Conservation (phyloP, 1,140 invertebrate genomes). For the Penaeus indicus region DNA sequence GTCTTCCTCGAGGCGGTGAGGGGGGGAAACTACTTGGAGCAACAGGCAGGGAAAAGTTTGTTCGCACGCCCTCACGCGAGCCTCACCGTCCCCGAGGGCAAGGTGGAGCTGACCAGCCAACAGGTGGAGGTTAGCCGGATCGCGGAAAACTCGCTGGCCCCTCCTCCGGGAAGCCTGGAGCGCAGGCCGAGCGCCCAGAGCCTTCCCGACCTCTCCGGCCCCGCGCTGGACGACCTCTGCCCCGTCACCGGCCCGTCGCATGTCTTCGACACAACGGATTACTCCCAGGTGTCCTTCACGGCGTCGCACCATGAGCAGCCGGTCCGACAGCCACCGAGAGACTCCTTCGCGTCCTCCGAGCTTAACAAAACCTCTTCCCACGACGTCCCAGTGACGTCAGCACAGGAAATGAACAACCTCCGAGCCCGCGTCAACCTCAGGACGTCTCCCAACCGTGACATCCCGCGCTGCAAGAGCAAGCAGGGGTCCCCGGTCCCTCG, state of each 20-base stretch:
- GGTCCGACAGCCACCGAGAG: too few species aligned
- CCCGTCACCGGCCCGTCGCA: conserved; percentile 17
- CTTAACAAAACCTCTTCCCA: too few species aligned
- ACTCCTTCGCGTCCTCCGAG: too few species aligned
- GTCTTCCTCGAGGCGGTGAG: conserved; percentile 50
- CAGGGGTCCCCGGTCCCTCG: neutral
- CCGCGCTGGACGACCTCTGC: conserved; percentile 48
- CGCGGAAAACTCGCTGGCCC: neutral
- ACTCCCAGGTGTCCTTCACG: too few species aligned
- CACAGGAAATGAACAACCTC: too few species aligned
- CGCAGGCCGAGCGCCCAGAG: conserved; percentile 44
- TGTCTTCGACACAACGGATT: neutral
- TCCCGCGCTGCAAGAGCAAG: neutral
- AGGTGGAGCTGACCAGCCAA: neutral
- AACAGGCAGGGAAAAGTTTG: neutral
- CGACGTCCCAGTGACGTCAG: too few species aligned
- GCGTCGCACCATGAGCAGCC: too few species aligned
- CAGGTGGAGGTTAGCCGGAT: neutral
- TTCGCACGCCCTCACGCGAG: neutral
- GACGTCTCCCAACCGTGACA: neutral
- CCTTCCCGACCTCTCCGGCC: conserved; percentile 48
- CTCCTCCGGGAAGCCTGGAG: conserved; percentile 6
- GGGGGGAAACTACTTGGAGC: neutral
- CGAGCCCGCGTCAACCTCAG: too few species aligned
- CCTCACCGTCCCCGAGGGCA: conserved; percentile 1